Conservation (phyloP, 1,140 invertebrate species). For the Oreohelix idahoensis region DNA sequence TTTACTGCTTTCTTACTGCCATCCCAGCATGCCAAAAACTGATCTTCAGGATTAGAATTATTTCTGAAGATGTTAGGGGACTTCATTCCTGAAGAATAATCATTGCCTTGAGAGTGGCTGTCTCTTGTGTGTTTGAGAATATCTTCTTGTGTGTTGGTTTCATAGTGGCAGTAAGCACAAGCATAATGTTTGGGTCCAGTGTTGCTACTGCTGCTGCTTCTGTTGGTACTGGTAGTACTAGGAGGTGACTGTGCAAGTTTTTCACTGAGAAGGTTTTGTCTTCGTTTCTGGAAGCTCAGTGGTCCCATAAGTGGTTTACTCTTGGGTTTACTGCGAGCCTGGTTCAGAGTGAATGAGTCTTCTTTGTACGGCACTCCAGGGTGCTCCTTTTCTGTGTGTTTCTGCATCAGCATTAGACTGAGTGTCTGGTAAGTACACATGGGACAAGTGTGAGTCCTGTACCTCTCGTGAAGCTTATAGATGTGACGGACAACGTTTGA, state of each 20-base stretch:
- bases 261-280: slow-evolving; percentile 16
- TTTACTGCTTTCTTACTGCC: slow-evolving; percentile 38
- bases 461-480: slow-evolving; percentile 51
- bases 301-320: slow-evolving; percentile 26
- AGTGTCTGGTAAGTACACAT: slow-evolving; percentile 48
- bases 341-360: slow-evolving; percentile 3
- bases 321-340: neutral
- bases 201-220: neutral
- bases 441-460: slow-evolving; percentile 46
- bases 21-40: slow-evolving; percentile 30
- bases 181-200: slow-evolving; percentile 43
- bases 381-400: slow-evolving; percentile 44
- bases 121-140: slow-evolving; percentile 49
- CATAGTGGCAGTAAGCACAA: slow-evolving; percentile 52
- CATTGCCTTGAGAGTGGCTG: slow-evolving; percentile 38
- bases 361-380: slow-evolving; percentile 32
- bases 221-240: neutral
- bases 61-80: neutral
- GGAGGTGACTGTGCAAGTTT: neutral
- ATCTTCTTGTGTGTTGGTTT: slow-evolving; percentile 46
- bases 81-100: neutral
- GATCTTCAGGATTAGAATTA: neutral
- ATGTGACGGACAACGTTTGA: slow-evolving; percentile 50
- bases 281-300: slow-evolving; percentile 25
- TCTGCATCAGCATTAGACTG: slow-evolving; percentile 45